These are phyloP conservation scores for Ctenicera cuprea DNA, from an alignment of 2,888 invertebrate species.

Conservation along the genomic window DNA sequence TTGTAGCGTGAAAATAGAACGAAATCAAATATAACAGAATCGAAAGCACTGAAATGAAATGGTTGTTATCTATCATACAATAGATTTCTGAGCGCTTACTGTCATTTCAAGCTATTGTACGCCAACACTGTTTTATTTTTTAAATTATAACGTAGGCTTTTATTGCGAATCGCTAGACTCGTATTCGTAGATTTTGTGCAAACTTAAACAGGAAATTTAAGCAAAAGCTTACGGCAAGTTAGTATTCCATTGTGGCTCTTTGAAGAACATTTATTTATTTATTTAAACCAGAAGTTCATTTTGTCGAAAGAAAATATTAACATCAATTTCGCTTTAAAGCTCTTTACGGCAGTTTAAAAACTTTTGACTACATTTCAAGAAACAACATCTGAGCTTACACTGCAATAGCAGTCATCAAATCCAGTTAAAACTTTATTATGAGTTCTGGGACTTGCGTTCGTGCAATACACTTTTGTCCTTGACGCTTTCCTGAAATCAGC, in stretches of 20 bases:
- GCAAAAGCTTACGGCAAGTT: neutral
- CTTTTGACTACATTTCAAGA: slow-evolving; percentile 9
- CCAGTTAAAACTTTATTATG: slow-evolving; percentile 23
- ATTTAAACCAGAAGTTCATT: too few relatives aligned
- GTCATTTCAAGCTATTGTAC: slow-evolving; percentile 11
- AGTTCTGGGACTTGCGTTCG: slow-evolving; percentile 1
- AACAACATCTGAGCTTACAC: slow-evolving; percentile 9
- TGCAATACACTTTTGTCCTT: slow-evolving; percentile 19
- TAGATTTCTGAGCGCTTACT: slow-evolving; percentile 17
- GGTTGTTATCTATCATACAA: slow-evolving; percentile 20
- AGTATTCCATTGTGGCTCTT: neutral
- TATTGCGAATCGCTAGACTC: neutral
- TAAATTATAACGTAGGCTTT: neutral
- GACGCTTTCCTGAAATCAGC: neutral
- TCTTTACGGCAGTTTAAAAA: slow-evolving; percentile 3
- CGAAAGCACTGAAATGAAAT: slow-evolving; percentile 23
- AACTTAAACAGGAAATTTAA: slow-evolving; percentile 6
- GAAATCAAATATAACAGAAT: slow-evolving; percentile 9
- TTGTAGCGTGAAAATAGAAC: slow-evolving; percentile 2
- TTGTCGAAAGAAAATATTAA: neutral
- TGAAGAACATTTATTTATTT: too few relatives aligned
- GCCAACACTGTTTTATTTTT: neutral
- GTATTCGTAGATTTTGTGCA: neutral
- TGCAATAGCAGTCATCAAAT: slow-evolving; percentile 7
- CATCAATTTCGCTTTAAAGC: neutral